Evolutionary conservation across 2,797 vertebrate genomes (phyloP), one percentile per base, ranked within the genome.

Genomic region (Dryobates pubescens): DNA sequence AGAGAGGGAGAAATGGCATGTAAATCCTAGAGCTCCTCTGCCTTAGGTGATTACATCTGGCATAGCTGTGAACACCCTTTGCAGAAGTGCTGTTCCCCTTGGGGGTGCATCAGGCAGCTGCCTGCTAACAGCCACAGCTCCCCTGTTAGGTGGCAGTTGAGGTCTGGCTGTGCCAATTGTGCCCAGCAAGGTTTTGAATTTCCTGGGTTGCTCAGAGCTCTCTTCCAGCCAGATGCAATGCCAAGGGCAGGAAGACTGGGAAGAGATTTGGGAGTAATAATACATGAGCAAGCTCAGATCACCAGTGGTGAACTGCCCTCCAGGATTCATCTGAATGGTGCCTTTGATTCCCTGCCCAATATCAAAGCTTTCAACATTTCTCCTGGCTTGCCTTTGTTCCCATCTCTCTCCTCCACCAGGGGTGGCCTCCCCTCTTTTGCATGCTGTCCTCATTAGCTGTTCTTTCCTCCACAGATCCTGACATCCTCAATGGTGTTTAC

Each of bases 401-500:
- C 5, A 18, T 36, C 7, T 7, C 5, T 34, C 15, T 83, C 15
- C 23, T 79, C 22, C 30, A 23, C 4, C 0, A 2, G 4, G 13
- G 6, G 5, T 29, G 7, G 16, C 18, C 8, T 70, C 17, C 5
- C 22, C 16, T 24, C 19, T 73, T 34, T 59, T 10, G 29, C 32
- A 57, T 6, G 0, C 9, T 23, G 61, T 67, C 57, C 58, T 14
- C 2, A 10, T 59, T 57, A 70, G 63, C 78, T 47, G 9, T 47
- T 81, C 17, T 72, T 85, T 62, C 7, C 8, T 32, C 49, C 45
- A 20, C 81, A 99, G 99, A 99, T 87, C 98, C 98, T 20, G 98
- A 97, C 65, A 99, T 99, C 92, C 94, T 99, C 69, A 99, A 99
- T 8, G 99, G 99, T 1, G 98, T 98, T 72, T 99, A 98, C 89